phyloP scores from a whole-genome alignment of 35 echinoderm and acorn worm genomes.

The Hemicentrotus pulcherrimus region DNA sequence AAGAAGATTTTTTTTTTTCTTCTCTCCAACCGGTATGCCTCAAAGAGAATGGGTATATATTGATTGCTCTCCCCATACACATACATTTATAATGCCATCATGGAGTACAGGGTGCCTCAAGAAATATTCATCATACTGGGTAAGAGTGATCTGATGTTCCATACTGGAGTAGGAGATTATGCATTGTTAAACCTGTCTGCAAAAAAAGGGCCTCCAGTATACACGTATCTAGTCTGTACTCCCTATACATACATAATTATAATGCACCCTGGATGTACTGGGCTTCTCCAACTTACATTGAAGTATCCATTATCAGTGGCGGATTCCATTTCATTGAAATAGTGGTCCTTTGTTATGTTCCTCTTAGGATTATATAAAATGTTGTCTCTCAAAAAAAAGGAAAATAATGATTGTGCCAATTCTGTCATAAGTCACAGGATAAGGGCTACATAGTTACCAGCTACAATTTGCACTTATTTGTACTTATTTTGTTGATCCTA shows the following conservation, averaged over 20 bases:
- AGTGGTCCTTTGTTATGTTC: too few relatives aligned
- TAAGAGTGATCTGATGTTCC: not conserved
- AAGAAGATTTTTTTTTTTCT: not conserved
- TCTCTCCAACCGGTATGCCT: too few relatives aligned
- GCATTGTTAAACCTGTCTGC: not conserved
- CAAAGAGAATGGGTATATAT: not conserved
- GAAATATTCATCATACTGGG: not conserved
- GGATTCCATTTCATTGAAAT: too few relatives aligned
- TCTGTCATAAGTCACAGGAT: too few relatives aligned
- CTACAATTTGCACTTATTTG: too few relatives aligned
- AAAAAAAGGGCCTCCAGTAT: not conserved
- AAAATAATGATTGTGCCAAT: too few relatives aligned
- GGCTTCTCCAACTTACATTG: not conserved
- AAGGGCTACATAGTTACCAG: too few relatives aligned
- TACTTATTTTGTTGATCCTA: too few relatives aligned
- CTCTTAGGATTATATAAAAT: too few relatives aligned
- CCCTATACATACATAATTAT: not conserved
- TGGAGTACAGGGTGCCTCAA: slow-evolving; percentile 11
- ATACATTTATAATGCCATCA: not conserved
- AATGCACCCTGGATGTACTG: not conserved
- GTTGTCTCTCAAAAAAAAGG: too few relatives aligned
- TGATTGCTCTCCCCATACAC: not conserved
- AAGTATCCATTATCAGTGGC: too few relatives aligned
- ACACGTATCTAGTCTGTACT: not conserved
- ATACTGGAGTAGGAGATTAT: not conserved